Conservation (phyloP, 2,888 invertebrate genomes). For the Platycnemis pennipes region DNA sequence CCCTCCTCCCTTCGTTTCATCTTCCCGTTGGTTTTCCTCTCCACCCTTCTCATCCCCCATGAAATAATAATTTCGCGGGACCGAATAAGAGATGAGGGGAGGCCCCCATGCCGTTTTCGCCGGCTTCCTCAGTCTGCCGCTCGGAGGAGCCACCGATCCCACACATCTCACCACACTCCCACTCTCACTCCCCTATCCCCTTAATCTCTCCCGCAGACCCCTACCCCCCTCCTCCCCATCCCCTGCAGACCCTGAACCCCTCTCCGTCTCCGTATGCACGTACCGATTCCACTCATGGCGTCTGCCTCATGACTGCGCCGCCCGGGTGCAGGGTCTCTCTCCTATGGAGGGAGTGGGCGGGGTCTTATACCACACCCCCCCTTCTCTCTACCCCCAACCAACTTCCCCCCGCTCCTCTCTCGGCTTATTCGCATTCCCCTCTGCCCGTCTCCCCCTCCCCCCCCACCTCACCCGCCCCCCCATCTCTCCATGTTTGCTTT, state of each 20-base stretch:
- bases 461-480: background rate
- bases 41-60: background rate
- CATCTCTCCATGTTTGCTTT: constrained; percentile 18
- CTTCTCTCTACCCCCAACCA: background rate
- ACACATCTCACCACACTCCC: background rate
- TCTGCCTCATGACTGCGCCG: constrained; percentile 7
- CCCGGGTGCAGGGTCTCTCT: background rate
- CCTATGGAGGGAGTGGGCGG: background rate
- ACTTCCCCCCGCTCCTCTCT: background rate
- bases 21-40: background rate
- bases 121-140: constrained; percentile 4
- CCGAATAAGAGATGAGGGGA: background rate
- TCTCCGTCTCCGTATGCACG: background rate
- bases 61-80: background rate
- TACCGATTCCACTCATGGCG: background rate
- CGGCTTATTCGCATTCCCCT: background rate
- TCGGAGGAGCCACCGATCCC: constrained; percentile 12
- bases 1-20: background rate
- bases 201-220: background rate
- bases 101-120: background rate
- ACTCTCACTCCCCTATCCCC: background rate
- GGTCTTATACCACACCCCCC: background rate
- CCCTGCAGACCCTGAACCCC: background rate
- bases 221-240: background rate
- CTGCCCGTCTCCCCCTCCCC: background rate